Base-by-base conservation (phyloP, 2,797 vertebrate species). In the Gambelia wislizenii region DNA sequence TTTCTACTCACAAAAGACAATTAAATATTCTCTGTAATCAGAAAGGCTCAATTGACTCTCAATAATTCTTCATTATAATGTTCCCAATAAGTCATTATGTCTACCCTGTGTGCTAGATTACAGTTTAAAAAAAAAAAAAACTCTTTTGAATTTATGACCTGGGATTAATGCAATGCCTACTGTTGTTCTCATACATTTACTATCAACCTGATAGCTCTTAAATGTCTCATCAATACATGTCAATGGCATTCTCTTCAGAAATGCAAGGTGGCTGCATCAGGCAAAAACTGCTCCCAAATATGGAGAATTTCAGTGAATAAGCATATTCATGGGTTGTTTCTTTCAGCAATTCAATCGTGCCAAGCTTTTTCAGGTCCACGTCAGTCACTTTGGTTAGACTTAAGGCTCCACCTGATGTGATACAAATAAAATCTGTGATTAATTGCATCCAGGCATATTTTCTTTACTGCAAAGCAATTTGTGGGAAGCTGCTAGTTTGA, bases 1-100 rank as follows among this genome's bases (percentile, higher is more conserved):
- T 90, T 91, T 95, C 49, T 82, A 92, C 87, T 94, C 85, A 33
- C 87, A 33, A 56, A 81, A n/a, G 44, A 7, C 52, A 47, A 83
- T 86, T 78, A 9, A 27, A 39, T 61, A 13, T 56, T 16, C 13
- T 14, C 69, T 80, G 74, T 52, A 90, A 42, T 90, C 36, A 77
- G 77, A 92, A 89, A 75, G 1, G 39, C 33, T 83, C 4, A 36
- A 44, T 20, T 77, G 77, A 78, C 25, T 56, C 1, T 30, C n/a
- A 25, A 56, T 36, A 87, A 67, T 56, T 85, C 44, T 87, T 85
- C 67, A 83, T 89, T 85, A 90, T 69, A 90, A 81, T 86, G 36
- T 67, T 59, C 1, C 8, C 59, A 61, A 47, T 72, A 91, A 84
- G 16, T 74, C 61, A 75, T 88, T 86, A 69, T 88, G 39, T 22